Evolutionary conservation across 2,888 invertebrate species (phyloP).

Genomic region (Chrysolina oricalcia): DNA sequence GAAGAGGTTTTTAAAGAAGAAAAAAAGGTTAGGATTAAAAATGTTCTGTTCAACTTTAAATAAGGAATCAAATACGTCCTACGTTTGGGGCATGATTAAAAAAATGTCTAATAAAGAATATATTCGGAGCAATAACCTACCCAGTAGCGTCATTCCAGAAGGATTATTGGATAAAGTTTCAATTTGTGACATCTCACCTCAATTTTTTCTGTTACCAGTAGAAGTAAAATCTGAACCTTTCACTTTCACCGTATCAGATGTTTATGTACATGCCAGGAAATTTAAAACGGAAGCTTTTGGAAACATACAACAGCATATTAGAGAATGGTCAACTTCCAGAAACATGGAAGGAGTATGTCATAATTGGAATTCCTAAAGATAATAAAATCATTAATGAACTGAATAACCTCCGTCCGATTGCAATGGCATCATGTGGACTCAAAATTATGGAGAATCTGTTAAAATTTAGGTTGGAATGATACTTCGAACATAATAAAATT

Average conservation of each 20-base stretch:
- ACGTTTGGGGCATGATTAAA: slow-evolving; percentile 3
- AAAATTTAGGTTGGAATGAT: slow-evolving; percentile 15
- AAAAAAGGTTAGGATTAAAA: not conserved
- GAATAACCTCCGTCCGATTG: not conserved
- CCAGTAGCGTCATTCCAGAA: not conserved
- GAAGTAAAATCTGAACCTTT: not conserved
- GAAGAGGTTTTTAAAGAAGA: not conserved
- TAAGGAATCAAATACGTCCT: not conserved
- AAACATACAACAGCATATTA: not conserved
- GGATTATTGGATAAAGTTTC: not conserved
- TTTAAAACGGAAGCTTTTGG: no score
- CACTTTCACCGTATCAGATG: not conserved
- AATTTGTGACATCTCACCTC: not conserved
- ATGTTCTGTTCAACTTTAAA: slow-evolving; percentile 4
- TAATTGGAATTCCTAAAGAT: not conserved
- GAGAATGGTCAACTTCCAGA: not conserved
- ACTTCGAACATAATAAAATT: slow-evolving; percentile 7
- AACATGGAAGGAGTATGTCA: not conserved
- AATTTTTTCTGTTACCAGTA: not conserved
- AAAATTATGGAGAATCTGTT: slow-evolving; percentile 8
- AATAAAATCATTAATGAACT: not conserved
- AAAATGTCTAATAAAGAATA: not conserved
- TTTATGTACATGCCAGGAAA: not conserved
- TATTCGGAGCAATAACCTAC: not conserved
- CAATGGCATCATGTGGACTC: slow-evolving; percentile 10